Conservation (phyloP, 2,888 invertebrate species). For the Meandrusa payeni region DNA sequence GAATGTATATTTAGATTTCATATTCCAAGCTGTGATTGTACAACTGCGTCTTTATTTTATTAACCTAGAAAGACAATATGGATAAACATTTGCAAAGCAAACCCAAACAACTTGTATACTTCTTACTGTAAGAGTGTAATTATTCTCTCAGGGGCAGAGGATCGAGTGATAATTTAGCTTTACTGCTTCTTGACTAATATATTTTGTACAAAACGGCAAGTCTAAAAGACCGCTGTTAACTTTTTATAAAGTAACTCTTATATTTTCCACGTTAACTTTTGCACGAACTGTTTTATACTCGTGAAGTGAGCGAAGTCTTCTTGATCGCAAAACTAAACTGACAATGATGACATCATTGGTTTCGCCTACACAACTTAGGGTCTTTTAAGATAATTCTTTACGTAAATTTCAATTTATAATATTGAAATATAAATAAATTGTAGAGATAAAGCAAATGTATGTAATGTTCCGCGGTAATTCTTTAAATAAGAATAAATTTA, state of each 20-base stretch:
- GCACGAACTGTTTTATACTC: conserved; percentile 25
- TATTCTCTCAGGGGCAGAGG: conserved; percentile 63
- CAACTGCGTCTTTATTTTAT: conserved; percentile 11
- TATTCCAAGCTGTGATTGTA: conserved; percentile 29
- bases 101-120: conserved; percentile 42
- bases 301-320: conserved; percentile 4
- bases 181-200: conserved; percentile 66
- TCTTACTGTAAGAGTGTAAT: conserved; percentile 51
- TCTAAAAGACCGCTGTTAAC: conserved; percentile 57
- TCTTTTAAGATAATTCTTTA: too few relatives aligned
- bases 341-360: neutral
- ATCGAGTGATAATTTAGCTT: conserved; percentile 77
- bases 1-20: too few relatives aligned
- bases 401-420: too few relatives aligned
- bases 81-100: conserved; percentile 71
- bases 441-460: too few relatives aligned
- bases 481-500: too few relatives aligned
- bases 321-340: neutral
- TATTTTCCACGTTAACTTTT: conserved; percentile 34
- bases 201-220: conserved; percentile 48
- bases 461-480: too few relatives aligned
- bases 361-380: conserved; percentile 11
- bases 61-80: conserved; percentile 65
- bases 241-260: conserved; percentile 37
- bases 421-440: too few relatives aligned